Percentiles rank a stretch among this genome's conserved stretches.
These are phyloP conservation scores for Eulithis testata DNA, from an alignment of 2,888 invertebrate genomes.

Conservation along the genomic window DNA sequence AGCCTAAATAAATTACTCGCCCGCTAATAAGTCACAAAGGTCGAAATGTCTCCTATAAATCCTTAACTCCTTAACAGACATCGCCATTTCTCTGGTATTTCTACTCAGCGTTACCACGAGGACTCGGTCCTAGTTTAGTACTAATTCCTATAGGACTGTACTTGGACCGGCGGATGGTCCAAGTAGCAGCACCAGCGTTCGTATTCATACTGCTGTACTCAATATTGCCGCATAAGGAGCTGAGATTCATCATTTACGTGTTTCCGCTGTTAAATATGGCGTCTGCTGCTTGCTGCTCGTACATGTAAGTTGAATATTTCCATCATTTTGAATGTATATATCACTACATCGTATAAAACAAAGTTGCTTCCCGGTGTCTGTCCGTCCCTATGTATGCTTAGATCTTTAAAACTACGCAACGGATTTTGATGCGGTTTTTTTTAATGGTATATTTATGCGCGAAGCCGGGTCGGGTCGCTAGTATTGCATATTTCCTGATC, in stretches of 20 bases:
- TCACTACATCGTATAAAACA: too few relatives aligned
- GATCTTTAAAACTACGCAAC: too few relatives aligned
- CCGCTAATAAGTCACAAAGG: too few relatives aligned
- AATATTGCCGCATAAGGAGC: constrained; percentile 98
- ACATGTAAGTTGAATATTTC: constrained; percentile 88
- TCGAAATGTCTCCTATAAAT: neutral
- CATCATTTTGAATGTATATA: neutral
- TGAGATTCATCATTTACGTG: constrained; percentile 98
- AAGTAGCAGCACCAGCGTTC: constrained; percentile 88
- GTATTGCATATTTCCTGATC: too few relatives aligned
- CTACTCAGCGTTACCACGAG: constrained; percentile 97
- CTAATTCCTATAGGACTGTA: constrained; percentile 91
- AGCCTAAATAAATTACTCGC: too few relatives aligned
- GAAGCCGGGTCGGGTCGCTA: too few relatives aligned
- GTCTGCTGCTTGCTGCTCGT: constrained; percentile 94
- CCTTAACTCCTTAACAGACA: constrained; percentile 84
- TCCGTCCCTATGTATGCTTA: too few relatives aligned
- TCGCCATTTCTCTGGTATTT: constrained; percentile 99
- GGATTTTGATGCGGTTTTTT: too few relatives aligned
- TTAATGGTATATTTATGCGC: too few relatives aligned
- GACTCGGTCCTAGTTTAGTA: constrained; percentile 91
- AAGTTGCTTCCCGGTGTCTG: too few relatives aligned
- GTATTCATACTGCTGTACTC: constrained; percentile 96
- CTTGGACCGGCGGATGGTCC: constrained; percentile 89
- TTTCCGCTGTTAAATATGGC: constrained; percentile 96